phyloP scores from a whole-genome alignment of 2,888 invertebrate genomes.

The Muschampia plurimacula region DNA sequence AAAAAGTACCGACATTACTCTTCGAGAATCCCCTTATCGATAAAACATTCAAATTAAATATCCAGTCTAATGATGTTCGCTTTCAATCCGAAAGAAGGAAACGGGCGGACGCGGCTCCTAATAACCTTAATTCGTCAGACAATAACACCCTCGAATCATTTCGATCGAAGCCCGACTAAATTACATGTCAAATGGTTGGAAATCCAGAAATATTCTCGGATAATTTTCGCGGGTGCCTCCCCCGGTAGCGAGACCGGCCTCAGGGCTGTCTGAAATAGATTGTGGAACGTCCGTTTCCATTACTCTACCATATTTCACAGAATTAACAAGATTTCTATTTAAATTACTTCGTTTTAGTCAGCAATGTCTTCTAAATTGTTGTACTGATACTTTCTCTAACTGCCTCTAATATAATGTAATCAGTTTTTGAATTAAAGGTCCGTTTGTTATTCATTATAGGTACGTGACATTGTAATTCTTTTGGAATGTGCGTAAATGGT shows the following conservation, averaged over 20 bases:
- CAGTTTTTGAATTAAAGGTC: neutral
- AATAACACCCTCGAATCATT: slow-evolving; percentile 74
- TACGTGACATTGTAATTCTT: too few relatives aligned
- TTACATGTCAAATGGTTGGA: slow-evolving; percentile 78
- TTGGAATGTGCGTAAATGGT: too few relatives aligned
- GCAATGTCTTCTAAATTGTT: neutral
- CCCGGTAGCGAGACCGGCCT: slow-evolving; percentile 30
- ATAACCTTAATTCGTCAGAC: slow-evolving; percentile 72
- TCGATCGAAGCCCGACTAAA: slow-evolving; percentile 64
- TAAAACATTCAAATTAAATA: slow-evolving; percentile 69
- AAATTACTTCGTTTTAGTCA: neutral
- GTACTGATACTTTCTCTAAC: neutral
- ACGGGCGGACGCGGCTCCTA: slow-evolving; percentile 52
- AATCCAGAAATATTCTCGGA: slow-evolving; percentile 77
- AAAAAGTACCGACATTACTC: slow-evolving; percentile 47
- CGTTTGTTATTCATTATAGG: neutral
- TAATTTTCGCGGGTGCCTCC: slow-evolving; percentile 52
- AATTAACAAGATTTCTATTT: neutral
- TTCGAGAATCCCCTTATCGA: slow-evolving; percentile 59
- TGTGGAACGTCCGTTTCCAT: neutral
- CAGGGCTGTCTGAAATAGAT: slow-evolving; percentile 30
- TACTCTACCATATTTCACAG: neutral
- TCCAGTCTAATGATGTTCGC: slow-evolving; percentile 60
- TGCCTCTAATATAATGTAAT: too few relatives aligned
- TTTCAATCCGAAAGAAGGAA: slow-evolving; percentile 57